A percentile compares a stretch with the other conserved stretches of the same genome.
Conservation (phyloP, 2,888 invertebrate species). For the Kuschelorhynchus macadamiae region DNA sequence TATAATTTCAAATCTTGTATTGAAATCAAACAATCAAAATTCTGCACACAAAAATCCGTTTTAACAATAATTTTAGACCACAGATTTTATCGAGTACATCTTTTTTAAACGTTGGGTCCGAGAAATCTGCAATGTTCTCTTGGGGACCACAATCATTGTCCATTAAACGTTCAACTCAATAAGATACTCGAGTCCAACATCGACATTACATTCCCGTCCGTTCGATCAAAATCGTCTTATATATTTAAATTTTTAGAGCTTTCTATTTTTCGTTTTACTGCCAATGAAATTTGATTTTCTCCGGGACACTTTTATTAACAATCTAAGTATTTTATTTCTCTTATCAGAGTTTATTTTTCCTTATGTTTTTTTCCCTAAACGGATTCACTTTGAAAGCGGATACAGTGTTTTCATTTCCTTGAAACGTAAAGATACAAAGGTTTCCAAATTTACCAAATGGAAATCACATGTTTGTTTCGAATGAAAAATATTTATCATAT, state of each 20-base stretch:
- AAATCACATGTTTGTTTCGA: conserved; percentile 30
- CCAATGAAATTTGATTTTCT: conserved; percentile 55
- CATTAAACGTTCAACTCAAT: conserved; percentile 42
- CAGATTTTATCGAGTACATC: conserved; percentile 45
- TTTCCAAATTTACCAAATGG: conserved; percentile 36
- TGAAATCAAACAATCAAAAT: conserved; percentile 36
- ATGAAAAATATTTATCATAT: conserved; percentile 19
- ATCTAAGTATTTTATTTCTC: conserved; percentile 50
- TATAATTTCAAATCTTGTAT: conserved; percentile 1
- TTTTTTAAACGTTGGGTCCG: conserved; percentile 35
- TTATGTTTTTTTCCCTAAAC: conserved; percentile 42
- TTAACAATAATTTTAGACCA: conserved; percentile 45
- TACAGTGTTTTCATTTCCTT: conserved; percentile 45
- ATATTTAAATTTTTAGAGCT: conserved; percentile 57
- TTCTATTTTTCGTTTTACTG: conserved; percentile 53
- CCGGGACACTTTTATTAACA: conserved; percentile 53
- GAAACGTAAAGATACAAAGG: conserved; percentile 40
- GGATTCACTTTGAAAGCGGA: conserved; percentile 40
- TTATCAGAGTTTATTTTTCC: conserved; percentile 45
- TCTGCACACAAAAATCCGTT: conserved; percentile 38
- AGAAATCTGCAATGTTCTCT: conserved; percentile 45
- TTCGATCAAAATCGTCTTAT: conserved; percentile 51
- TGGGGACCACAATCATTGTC: conserved; percentile 40
- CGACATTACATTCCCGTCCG: conserved; percentile 56
- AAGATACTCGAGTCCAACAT: conserved; percentile 47